A percentile compares a stretch with the other conserved stretches of the same genome.
Evolutionary conservation across 2,797 vertebrate species (phyloP).

Genomic region (Hippopotamyrus pictus): DNA sequence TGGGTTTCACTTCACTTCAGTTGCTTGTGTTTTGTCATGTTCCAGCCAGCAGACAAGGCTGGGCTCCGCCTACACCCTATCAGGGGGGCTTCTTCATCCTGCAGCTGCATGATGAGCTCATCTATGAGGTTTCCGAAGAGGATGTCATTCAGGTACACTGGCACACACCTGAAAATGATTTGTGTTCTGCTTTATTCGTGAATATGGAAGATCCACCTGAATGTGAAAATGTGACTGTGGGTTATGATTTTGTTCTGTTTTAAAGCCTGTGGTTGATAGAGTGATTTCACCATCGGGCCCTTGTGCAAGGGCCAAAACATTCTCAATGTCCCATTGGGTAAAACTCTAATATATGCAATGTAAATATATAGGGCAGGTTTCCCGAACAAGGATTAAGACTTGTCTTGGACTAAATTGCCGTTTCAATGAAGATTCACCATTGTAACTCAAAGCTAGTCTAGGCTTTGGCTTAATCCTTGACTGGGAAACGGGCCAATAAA

Average conservation of each 20-base stretch:
- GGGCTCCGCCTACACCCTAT: conserved; percentile 42
- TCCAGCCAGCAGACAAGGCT: conserved; percentile 38
- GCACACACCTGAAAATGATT: not conserved
- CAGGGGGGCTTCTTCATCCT: conserved; percentile 84
- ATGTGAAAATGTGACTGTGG: not conserved
- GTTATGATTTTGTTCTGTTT: not conserved
- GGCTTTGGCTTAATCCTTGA: too few relatives aligned
- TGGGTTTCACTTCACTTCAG: conserved; percentile 15
- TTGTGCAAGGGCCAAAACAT: not conserved
- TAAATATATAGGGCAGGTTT: too few relatives aligned
- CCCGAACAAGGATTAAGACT: too few relatives aligned
- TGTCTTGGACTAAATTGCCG: too few relatives aligned
- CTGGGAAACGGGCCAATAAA: too few relatives aligned
- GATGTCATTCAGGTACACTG: conserved; percentile 79
- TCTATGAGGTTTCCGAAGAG: conserved; percentile 87
- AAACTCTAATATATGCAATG: not conserved
- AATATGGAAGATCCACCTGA: not conserved
- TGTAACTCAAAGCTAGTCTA: too few relatives aligned
- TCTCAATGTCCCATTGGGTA: not conserved
- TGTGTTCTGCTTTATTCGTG: not conserved
- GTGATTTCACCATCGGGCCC: not conserved
- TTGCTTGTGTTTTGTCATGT: not conserved
- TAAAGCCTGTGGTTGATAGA: not conserved
- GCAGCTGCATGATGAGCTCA: conserved; percentile 93
- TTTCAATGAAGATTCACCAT: too few relatives aligned